These are phyloP conservation scores for Smutsia gigantea DNA, from an alignment of 2,797 vertebrate genomes.

Conservation along the genomic window DNA sequence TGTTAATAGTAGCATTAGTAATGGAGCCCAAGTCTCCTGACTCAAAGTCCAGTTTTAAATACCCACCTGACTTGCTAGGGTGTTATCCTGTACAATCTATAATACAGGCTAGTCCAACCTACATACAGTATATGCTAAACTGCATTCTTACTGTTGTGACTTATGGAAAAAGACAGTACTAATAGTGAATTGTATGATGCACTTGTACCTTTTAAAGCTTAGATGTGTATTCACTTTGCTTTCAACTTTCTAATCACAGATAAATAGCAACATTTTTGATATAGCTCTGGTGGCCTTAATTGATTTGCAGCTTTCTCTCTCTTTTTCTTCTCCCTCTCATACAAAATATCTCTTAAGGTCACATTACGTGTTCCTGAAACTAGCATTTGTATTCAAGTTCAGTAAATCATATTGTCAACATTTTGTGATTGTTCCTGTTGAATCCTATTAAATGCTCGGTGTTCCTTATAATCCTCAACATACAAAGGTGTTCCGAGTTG, in stretches of 20 bases:
- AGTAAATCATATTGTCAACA: neutral
- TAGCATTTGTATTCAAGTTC: constrained; percentile 9
- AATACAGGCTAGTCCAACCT: neutral
- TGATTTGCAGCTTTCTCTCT: neutral
- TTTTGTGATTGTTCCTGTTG: neutral
- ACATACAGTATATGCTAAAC: neutral
- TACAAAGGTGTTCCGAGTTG: neutral
- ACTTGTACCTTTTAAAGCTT: neutral
- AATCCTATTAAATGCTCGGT: neutral
- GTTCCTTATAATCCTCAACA: neutral
- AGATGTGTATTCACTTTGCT: neutral
- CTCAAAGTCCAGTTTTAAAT: neutral
- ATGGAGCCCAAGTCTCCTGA: neutral
- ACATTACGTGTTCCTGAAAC: neutral
- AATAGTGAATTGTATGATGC: neutral
- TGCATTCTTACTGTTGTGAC: neutral
- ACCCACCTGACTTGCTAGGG: neutral
- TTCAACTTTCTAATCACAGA: constrained; percentile 39
- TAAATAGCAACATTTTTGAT: neutral
- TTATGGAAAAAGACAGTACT: neutral
- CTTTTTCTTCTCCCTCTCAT: neutral
- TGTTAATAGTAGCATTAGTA: neutral
- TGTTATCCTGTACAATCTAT: neutral
- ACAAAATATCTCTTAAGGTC: constrained; percentile 13
- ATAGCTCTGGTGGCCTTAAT: neutral